These are phyloP conservation scores for Parasteatoda tepidariorum DNA, from an alignment of 1,140 invertebrate species.

Conservation along the genomic window DNA sequence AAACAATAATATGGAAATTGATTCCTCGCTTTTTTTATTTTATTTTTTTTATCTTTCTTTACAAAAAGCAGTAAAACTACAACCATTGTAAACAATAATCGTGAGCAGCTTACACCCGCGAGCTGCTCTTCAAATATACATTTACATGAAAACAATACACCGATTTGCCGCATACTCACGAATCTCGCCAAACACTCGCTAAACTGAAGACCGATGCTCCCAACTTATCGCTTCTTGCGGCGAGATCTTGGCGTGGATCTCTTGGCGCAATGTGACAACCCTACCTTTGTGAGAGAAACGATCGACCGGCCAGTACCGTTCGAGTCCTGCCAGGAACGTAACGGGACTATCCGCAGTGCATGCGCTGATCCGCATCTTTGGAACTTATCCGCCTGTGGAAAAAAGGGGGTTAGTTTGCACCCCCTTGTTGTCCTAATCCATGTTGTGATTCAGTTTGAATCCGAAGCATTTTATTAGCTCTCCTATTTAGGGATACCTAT, in stretches of 20 bases:
- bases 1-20: background rate
- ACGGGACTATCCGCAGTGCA: slow-evolving; percentile 45
- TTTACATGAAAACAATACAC: slow-evolving; percentile 53
- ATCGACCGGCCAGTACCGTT: slow-evolving; percentile 46
- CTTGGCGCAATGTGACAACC: slow-evolving; percentile 49
- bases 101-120: background rate
- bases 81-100: background rate
- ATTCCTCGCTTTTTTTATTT: background rate
- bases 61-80: background rate
- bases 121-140: slow-evolving; percentile 45
- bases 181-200: background rate
- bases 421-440: background rate
- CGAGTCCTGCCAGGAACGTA: slow-evolving; percentile 37
- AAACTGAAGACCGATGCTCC: background rate
- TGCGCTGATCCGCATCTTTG: slow-evolving; percentile 7
- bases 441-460: background rate
- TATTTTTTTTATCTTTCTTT: background rate
- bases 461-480: too few relatives aligned
- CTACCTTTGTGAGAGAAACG: slow-evolving; percentile 43
- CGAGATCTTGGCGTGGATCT: background rate
- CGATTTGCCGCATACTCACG: slow-evolving; percentile 33
- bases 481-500: too few relatives aligned
- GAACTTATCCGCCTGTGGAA: background rate
- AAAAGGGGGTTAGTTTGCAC: background rate
- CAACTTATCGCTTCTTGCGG: background rate